phyloP scores from a whole-genome alignment of 35 echinoderm and acorn worm species.

The Stichopus chloronotus region DNA sequence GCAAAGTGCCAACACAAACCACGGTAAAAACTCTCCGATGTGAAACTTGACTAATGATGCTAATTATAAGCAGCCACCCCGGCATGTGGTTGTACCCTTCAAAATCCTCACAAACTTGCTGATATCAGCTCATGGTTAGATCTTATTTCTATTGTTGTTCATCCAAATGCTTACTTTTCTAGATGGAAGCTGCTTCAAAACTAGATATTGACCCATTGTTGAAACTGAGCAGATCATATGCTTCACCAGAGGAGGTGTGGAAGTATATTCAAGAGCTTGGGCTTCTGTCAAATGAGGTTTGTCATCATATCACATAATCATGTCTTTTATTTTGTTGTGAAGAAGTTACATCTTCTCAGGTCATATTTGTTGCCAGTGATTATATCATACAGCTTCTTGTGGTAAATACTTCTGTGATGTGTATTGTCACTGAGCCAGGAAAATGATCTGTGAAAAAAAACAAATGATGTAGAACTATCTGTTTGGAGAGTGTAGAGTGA shows the following conservation, averaged over 20 bases:
- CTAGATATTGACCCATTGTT: constrained; percentile 75
- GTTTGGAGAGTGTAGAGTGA: too few relatives aligned
- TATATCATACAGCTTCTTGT: neutral
- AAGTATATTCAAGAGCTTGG: constrained; percentile 91
- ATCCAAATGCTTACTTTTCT: neutral
- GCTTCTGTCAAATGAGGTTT: constrained; percentile 43
- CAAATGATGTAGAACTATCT: too few relatives aligned
- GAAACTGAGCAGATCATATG: constrained; percentile 72
- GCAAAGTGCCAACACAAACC: too few relatives aligned
- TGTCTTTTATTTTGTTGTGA: neutral
- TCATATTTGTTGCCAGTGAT: neutral
- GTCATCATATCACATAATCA: neutral
- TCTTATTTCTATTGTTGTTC: constrained; percentile 1
- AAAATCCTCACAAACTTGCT: too few relatives aligned
- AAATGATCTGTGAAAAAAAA: too few relatives aligned
- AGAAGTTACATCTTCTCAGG: neutral
- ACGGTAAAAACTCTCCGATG: too few relatives aligned
- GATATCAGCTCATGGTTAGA: neutral
- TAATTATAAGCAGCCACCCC: too few relatives aligned
- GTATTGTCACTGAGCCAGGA: too few relatives aligned
- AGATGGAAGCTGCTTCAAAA: constrained; percentile 66
- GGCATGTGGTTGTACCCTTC: too few relatives aligned
- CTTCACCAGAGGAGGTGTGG: constrained; percentile 88
- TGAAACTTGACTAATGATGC: too few relatives aligned
- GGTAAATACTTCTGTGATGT: too few relatives aligned